phyloP scores from a whole-genome alignment of 2,797 vertebrate genomes.

The Alosa sapidissima region DNA sequence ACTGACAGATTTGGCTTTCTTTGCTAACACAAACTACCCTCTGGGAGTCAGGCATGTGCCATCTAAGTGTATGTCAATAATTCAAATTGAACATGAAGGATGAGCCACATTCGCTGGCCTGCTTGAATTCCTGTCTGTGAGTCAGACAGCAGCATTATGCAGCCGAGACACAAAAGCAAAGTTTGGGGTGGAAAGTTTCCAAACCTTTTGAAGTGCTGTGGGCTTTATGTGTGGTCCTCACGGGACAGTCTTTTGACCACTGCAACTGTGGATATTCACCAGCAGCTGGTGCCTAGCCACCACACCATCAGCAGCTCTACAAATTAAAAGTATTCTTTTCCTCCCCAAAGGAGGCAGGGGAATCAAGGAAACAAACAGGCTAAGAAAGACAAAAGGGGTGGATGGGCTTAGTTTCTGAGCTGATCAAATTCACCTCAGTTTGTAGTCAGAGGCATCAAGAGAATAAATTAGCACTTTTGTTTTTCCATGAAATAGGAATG shows the following conservation, averaged over 20 bases:
- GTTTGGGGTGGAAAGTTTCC: neutral
- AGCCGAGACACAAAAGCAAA: neutral
- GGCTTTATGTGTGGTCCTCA: conserved; percentile 11
- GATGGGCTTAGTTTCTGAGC: neutral
- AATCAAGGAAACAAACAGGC: conserved; percentile 27
- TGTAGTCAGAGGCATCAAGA: neutral
- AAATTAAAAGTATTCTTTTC: conserved; percentile 23
- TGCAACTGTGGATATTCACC: conserved; percentile 2
- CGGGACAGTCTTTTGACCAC: conserved; percentile 17
- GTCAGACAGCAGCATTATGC: neutral
- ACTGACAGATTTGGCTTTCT: conserved; percentile 12
- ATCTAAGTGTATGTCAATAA: neutral
- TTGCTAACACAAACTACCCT: neutral
- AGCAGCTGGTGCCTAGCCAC: neutral
- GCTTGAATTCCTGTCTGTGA: neutral
- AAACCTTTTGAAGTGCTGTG: neutral
- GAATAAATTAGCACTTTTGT: neutral
- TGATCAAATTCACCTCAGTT: neutral
- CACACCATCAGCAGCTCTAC: neutral
- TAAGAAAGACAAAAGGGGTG: conserved; percentile 9
- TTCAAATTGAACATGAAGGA: neutral
- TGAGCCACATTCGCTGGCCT: neutral
- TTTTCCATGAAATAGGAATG: neutral
- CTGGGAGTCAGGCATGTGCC: neutral
- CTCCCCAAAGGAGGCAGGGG: neutral